A percentile compares a stretch with the other conserved stretches of the same genome.
Evolutionary conservation across 2,888 invertebrate species (phyloP).

Genomic region (Parasteatoda lunata): DNA sequence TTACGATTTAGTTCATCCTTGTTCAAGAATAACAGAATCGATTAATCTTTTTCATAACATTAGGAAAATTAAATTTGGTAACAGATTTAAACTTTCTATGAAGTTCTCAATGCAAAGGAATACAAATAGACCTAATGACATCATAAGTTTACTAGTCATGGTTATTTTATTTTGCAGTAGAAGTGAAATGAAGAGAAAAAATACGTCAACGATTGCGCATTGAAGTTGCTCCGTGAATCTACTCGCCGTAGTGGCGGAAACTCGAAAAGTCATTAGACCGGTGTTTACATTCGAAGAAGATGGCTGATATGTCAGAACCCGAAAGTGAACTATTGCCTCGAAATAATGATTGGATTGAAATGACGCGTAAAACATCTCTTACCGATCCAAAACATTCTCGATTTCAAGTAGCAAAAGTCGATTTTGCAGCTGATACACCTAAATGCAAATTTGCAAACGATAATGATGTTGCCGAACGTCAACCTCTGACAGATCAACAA

Average conservation of each 20-base stretch:
- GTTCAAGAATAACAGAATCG: too few species aligned
- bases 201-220: conserved; percentile 30
- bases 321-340: conserved; percentile 27
- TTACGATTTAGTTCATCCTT: too few species aligned
- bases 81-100: too few species aligned
- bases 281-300: conserved; percentile 8
- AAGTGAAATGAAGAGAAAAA: conserved; percentile 20
- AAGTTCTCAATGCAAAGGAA: too few species aligned
- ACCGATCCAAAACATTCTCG: conserved; percentile 68
- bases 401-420: conserved; percentile 72
- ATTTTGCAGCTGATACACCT: conserved; percentile 68
- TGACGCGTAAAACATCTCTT: conserved; percentile 49
- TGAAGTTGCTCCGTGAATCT: conserved; percentile 25
- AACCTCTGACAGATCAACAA: conserved; percentile 55
- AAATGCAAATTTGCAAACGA: conserved; percentile 50
- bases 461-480: conserved; percentile 49
- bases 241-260: conserved; percentile 49
- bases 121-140: too few species aligned
- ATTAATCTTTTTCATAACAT: too few species aligned
- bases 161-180: too few species aligned
- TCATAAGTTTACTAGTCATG: too few species aligned
- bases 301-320: conserved; percentile 35
- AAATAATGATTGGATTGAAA: conserved; percentile 63
- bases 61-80: too few species aligned
- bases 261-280: conserved; percentile 30